These are phyloP conservation scores for Anguilla pacifica DNA, from an alignment of 2,797 vertebrate genomes.

Conservation along the genomic window DNA sequence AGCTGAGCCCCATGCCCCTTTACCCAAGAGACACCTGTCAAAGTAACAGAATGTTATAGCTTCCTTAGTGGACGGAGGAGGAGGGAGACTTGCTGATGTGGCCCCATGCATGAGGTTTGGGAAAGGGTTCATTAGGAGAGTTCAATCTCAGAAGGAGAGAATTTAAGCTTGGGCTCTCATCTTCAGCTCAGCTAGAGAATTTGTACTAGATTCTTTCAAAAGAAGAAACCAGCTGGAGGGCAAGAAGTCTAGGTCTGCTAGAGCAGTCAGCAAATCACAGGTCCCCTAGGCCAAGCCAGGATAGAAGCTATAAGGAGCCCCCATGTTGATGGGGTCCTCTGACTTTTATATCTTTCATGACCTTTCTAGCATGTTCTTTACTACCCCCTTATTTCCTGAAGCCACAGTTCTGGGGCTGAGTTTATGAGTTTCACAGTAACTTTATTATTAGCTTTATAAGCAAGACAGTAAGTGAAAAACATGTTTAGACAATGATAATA, in stretches of 20 bases:
- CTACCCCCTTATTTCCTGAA: background rate
- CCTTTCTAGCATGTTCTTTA: background rate
- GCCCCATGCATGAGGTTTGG: background rate
- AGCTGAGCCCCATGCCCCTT: background rate
- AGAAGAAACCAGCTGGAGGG: background rate
- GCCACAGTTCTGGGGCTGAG: background rate
- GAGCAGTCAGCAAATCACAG: background rate
- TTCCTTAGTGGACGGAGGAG: background rate
- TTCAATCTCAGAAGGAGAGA: background rate
- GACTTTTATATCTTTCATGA: background rate
- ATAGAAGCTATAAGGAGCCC: background rate
- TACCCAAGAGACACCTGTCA: slow-evolving; percentile 9
- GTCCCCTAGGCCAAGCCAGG: background rate
- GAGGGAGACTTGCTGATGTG: background rate
- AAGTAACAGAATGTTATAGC: slow-evolving; percentile 6
- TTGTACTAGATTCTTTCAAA: background rate
- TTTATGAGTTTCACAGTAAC: background rate
- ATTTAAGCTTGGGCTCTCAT: background rate
- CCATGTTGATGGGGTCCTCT: background rate
- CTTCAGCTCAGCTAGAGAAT: background rate
- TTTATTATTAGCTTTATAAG: background rate
- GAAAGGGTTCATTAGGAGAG: background rate
- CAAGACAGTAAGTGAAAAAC: background rate
- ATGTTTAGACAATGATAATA: background rate
- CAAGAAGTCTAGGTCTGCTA: background rate